Evolutionary conservation across 2,797 vertebrate species (phyloP), one percentile per base, ranked within the genome.

Genomic region (Phalloptychus januarius): DNA sequence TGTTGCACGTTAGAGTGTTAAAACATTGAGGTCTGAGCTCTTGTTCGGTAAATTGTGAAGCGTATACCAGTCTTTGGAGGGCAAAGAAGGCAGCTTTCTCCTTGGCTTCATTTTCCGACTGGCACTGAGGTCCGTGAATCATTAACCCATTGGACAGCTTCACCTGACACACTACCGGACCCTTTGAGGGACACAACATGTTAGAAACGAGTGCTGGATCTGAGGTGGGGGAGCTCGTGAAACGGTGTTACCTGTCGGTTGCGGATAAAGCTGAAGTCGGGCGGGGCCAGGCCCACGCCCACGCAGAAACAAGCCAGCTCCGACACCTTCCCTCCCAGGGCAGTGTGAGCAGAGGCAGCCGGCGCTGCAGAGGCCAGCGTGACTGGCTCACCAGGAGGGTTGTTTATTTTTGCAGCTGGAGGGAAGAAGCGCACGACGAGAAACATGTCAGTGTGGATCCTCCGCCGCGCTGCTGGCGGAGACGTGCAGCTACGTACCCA

Each of bases 11-110:
- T 70, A 42, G 23, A 69, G 20, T 69, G n/a, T 69, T 42, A 40
- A 69, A 42, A 42, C 20, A 7, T 5, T n/a, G 25, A 70, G 1
- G 38, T 44, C 40, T 16, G 25, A 28, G 5, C 16, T 25, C 12
- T 28, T 70, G 25, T 7, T 15, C 5, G 0, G 12, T 36, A 13
- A 23, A 65, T 5, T 65, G 63, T 40, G 63, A 38, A 25, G 33
- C 23, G 38, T 6, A 5, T 96, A 99, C 98, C 97, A 99, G 93
- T 79, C 96, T 97, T 71, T 99, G 98, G 71, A 99, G 95, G 80
- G 97, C 97, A 87, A 97, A 98, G 81, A 98, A 92, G 0, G 97
- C 97, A 6, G 98, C 97, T 85, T 97, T 98, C 91, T 99, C 98
- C 95, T 98, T 98, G 74, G 98, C 98, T 80, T 99, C 97, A 33